Evolutionary conservation across 2,797 vertebrate genomes (phyloP), one percentile per base, ranked within the genome.

Genomic region (Psittacula echo): DNA sequence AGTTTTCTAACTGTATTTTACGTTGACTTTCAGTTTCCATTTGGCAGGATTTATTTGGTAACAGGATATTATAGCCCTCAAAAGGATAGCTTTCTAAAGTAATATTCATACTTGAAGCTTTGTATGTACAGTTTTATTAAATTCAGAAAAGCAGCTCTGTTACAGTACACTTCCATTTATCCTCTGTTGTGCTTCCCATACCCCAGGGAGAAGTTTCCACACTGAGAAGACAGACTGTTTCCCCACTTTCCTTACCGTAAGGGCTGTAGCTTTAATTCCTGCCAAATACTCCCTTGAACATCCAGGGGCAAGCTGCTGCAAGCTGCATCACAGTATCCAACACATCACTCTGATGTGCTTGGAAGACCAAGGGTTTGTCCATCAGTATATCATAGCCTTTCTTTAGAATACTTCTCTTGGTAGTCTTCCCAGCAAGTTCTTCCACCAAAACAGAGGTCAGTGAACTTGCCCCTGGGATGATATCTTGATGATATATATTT

Each of bases 31-130:
- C 60, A 58, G 62, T 81, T 90, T 90, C 51, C 44, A 30, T 54
- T 82, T 79, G 71, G n/a, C 45, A 84, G 67, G 48, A 42, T 94
- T 85, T 85, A 78, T 58, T 80, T 82, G 41, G 72, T 87, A 79
- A 91, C 70, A 86, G 64, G 44, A 26, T 93, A 76, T 97, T 90
- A 50, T 14, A 94, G 39, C 13, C 39, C 73, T 78, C 82, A 61
- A 68, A 83, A 50, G 45, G 26, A 13, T 76, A 86, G 50, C 84
- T 81, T 47, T 72, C 71, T 75, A 34, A 86, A 94, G 32, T 20
- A 81, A 5, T 70, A 78, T 64, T 81, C 13, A 2, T 77, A 64
- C 67, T 76, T 77, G 37, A 90, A 75, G 51, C 47, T 86, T 78
- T 79, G 22, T 26, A 39, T 5, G 0, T 67, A 54, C 13, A n/a